Conservation (phyloP, 2,797 vertebrate species). For the Protonibea diacanthus region DNA sequence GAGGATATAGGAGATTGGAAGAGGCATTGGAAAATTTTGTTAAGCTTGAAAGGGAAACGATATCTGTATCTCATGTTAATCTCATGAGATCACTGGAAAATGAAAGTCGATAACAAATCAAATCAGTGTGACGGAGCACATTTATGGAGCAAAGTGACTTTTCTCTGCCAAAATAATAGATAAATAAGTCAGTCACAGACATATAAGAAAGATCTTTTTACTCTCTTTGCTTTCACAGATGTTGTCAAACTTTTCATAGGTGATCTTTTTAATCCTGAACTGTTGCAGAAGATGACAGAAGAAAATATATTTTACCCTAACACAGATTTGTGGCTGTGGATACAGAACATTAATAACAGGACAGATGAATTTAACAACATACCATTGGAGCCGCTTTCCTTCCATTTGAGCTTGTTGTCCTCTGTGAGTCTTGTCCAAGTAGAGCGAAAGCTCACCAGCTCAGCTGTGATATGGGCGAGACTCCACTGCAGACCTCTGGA, state of each 20-base stretch:
- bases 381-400: constrained; percentile 91
- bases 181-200: constrained; percentile 7
- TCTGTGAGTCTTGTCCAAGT: constrained; percentile 93
- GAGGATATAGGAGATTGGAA: constrained; percentile 50
- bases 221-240: background rate
- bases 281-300: background rate
- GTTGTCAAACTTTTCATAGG: constrained; percentile 15
- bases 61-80: constrained; percentile 37
- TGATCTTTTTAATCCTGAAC: background rate
- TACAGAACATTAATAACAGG: background rate
- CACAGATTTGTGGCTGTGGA: background rate
- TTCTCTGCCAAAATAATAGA: constrained; percentile 28
- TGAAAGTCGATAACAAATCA: constrained; percentile 61
- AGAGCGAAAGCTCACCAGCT: constrained; percentile 91
- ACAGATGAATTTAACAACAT: background rate
- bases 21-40: constrained; percentile 51
- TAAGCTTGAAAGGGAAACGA: constrained; percentile 47
- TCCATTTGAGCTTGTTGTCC: constrained; percentile 97
- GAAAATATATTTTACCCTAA: background rate
- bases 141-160: constrained; percentile 35
- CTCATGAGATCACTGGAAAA: constrained; percentile 58
- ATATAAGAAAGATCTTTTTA: constrained; percentile 16
- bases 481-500: constrained; percentile 91
- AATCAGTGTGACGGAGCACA: constrained; percentile 54
- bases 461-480: constrained; percentile 90